Percentiles rank a stretch among this genome's conserved stretches.
phyloP scores from a whole-genome alignment of 2,113 vertebrate genomes.

The Barnardius zonarius region DNA sequence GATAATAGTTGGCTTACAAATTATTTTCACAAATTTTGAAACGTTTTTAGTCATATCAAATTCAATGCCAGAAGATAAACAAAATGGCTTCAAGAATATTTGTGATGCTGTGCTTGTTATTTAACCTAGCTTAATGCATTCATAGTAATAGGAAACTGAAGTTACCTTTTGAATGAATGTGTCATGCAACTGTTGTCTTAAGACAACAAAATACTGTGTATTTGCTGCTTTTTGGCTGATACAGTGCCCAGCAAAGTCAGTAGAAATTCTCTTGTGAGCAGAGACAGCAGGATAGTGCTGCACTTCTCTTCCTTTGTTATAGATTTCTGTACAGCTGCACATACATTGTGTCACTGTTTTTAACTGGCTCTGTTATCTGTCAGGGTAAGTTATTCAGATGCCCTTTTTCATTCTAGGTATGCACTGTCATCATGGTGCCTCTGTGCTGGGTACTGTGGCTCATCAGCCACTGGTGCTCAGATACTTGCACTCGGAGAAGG shows the following conservation, averaged over 20 bases:
- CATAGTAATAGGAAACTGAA: background rate
- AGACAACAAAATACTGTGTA: background rate
- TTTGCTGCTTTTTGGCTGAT: background rate
- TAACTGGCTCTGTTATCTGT: background rate
- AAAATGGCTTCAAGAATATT: background rate
- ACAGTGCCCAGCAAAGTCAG: background rate
- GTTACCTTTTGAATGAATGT: background rate
- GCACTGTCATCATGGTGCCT: rapidly evolving
- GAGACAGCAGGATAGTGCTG: background rate
- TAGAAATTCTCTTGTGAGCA: background rate
- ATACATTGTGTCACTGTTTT: background rate
- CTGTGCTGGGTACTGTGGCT: background rate
- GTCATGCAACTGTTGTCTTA: background rate
- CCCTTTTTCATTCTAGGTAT: background rate
- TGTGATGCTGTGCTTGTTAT: background rate
- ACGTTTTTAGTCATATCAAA: slow-evolving; percentile 3
- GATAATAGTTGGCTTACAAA: background rate
- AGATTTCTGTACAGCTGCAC: background rate
- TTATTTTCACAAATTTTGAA: slow-evolving; percentile 14
- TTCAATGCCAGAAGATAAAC: slow-evolving; percentile 2
- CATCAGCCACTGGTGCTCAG: background rate
- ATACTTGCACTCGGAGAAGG: rapidly evolving
- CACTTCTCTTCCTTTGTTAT: background rate
- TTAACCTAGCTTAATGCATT: background rate
- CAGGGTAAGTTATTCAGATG: background rate